Evolutionary conservation across 2,797 vertebrate genomes (phyloP).

Genomic region (Chloroceryle inda): DNA sequence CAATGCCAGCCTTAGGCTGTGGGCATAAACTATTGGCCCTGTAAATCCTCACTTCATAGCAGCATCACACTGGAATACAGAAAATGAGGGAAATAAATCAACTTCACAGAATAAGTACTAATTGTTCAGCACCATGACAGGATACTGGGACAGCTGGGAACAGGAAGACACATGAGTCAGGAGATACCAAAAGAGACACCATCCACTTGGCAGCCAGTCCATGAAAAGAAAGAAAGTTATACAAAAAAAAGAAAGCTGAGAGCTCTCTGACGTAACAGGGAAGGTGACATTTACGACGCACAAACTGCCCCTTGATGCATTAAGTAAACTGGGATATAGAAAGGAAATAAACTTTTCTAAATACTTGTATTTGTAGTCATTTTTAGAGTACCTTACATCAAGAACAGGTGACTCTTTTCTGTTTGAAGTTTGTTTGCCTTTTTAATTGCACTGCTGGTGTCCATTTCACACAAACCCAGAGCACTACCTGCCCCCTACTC

Average conservation of each 20-base stretch:
- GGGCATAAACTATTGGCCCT: not conserved
- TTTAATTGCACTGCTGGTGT: not conserved
- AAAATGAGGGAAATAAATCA: not conserved
- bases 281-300: not conserved
- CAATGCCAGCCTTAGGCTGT: not conserved
- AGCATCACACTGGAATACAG: not conserved
- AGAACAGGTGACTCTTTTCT: slow-evolving; percentile 48
- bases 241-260: not conserved
- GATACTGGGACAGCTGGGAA: not conserved
- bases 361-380: not conserved
- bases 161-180: not conserved
- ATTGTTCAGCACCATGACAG: not conserved
- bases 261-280: not conserved
- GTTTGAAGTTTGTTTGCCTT: slow-evolving; percentile 40
- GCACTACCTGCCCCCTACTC: not conserved
- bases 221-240: not conserved
- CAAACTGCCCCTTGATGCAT: slow-evolving; percentile 7
- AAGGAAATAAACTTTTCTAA: slow-evolving; percentile 52
- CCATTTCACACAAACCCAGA: slow-evolving; percentile 1
- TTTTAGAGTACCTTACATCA: slow-evolving; percentile 42
- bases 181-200: not conserved
- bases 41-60: not conserved
- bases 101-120: not conserved
- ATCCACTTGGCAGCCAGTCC: not conserved
- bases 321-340: slow-evolving; percentile 31